phyloP scores from a whole-genome alignment of 1,140 invertebrate genomes.

The Rhopalosiphum padi region DNA sequence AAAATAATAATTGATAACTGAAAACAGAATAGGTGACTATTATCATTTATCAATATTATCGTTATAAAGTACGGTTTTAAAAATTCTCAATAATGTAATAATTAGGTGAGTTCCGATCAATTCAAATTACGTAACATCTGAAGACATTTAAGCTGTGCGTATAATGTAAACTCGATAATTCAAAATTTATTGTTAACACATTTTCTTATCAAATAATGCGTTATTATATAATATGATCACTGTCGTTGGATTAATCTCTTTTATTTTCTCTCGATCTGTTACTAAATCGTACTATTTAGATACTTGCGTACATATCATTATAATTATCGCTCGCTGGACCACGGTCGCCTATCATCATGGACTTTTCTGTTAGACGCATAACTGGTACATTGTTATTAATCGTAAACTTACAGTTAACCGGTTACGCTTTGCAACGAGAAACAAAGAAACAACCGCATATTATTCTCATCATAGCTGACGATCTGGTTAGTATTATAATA shows the following conservation, averaged over 20 bases:
- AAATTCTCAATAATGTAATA: background rate
- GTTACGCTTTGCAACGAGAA: background rate
- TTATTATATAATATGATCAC: background rate
- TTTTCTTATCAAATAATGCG: background rate
- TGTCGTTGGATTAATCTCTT: background rate
- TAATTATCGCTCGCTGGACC: background rate
- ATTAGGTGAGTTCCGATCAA: background rate
- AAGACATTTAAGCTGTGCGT: background rate
- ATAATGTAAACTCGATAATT: background rate
- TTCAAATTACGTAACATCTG: background rate
- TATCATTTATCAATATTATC: background rate
- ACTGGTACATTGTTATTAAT: background rate
- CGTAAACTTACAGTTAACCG: background rate
- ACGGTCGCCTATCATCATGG: background rate
- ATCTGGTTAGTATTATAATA: constrained; percentile 64
- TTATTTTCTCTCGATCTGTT: background rate
- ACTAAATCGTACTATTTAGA: background rate
- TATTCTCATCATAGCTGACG: constrained; percentile 70
- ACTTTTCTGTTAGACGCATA: background rate
- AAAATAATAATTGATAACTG: too few species aligned
- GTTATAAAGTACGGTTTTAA: background rate
- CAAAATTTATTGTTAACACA: background rate
- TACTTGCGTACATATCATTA: background rate
- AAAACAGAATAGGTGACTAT: too few species aligned
- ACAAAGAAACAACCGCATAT: constrained; percentile 65